Percentiles rank a stretch among this genome's conserved stretches.
These are phyloP conservation scores for Formica aserva DNA, from an alignment of 2,888 invertebrate genomes.

Conservation along the genomic window DNA sequence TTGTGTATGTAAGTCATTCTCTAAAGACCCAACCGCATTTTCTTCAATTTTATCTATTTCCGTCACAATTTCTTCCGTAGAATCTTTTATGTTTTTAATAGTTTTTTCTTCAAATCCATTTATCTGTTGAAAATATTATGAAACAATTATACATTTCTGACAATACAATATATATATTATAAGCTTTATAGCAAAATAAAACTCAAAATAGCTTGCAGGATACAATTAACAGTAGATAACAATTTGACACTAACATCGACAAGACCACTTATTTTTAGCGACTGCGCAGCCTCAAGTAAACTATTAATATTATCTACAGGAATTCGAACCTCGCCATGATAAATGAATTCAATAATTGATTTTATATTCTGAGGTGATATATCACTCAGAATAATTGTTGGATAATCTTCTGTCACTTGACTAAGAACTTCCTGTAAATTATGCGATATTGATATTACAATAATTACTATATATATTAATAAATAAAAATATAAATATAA, in stretches of 20 bases:
- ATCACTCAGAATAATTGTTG: conserved; percentile 84
- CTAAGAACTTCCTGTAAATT: conserved; percentile 83
- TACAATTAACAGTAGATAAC: background rate
- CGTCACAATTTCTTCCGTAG: conserved; percentile 64
- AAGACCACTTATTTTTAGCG: conserved; percentile 83
- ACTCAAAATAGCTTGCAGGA: background rate
- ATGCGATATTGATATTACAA: background rate
- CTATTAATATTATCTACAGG: conserved; percentile 82
- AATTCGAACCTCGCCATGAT: conserved; percentile 84
- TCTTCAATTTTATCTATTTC: conserved; percentile 72
- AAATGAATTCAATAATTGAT: conserved; percentile 84
- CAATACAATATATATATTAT: background rate
- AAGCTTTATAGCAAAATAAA: background rate
- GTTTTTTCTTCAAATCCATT: conserved; percentile 80
- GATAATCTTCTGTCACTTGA: conserved; percentile 82
- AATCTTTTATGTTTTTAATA: conserved; percentile 67
- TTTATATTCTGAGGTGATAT: conserved; percentile 83
- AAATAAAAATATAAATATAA: too few species aligned
- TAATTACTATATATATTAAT: background rate
- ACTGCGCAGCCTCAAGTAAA: conserved; percentile 84
- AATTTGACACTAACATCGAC: conserved; percentile 80
- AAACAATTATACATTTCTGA: background rate
- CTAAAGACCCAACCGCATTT: conserved; percentile 60
- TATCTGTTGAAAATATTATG: conserved; percentile 72
- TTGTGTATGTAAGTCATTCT: conserved; percentile 66